Conservation (phyloP, 2,888 invertebrate genomes). For the Drosophila macrothrix region DNA sequence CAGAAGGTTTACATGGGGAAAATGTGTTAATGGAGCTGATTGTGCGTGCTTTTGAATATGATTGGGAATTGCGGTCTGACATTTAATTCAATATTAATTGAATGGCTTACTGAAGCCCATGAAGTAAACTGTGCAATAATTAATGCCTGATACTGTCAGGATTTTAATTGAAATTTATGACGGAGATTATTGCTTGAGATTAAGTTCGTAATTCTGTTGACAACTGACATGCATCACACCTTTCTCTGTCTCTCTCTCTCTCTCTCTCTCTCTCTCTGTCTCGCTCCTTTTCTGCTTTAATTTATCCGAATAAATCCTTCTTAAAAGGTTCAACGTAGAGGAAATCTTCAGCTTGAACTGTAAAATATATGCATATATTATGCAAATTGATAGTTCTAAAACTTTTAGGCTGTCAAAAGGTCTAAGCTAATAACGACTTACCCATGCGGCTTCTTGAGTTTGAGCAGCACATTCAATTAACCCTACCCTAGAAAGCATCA, state of each 20-base stretch:
- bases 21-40: constrained; percentile 27
- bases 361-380: neutral
- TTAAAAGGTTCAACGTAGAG: neutral
- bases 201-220: constrained; percentile 5
- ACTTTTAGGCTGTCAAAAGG: neutral
- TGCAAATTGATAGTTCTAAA: neutral
- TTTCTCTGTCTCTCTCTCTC: neutral
- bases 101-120: neutral
- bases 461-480: neutral
- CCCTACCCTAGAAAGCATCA: neutral
- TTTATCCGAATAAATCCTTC: neutral
- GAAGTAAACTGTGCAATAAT: constrained; percentile 9
- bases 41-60: constrained; percentile 26
- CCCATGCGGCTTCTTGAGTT: neutral
- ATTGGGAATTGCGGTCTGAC: constrained; percentile 13
- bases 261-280: neutral
- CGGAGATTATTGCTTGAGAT: constrained; percentile 15
- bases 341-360: neutral
- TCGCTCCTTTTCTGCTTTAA: neutral
- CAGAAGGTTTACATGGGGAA: constrained; percentile 2
- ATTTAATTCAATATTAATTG: constrained; percentile 28
- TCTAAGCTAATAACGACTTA: neutral
- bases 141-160: constrained; percentile 24
- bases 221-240: neutral
- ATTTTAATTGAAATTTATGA: constrained; percentile 38